Evolutionary conservation across 2,797 vertebrate species (phyloP), one percentile per base, ranked within the genome.

Genomic region (Hafferia zeledoni): DNA sequence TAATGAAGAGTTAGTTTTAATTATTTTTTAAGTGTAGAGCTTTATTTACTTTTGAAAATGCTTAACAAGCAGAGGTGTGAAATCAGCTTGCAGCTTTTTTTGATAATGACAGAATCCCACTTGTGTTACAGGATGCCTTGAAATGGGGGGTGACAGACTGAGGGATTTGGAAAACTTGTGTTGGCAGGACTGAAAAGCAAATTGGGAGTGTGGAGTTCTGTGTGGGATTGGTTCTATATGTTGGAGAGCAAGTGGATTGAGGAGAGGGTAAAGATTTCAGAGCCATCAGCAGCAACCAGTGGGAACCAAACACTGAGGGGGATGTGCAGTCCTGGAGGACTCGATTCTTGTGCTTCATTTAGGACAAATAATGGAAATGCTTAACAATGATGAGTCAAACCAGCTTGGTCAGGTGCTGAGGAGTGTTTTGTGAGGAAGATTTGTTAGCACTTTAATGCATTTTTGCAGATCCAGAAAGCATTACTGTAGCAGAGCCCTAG

Each of bases 21-120:
- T 94, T 95, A 88, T 93, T 93, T 95, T 87, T 86, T 47, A 78
- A 96, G 75, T 33, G 23, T 83, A 71, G 64, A 68, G 71, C 33
- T 95, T 88, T 90, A 93, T 95, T 90, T 94, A 55, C 60, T 87
- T 91, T 60, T 41, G 83, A 76, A 94, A 90, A 87, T 63, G 68
- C 71, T 96, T 94, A 87, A 88, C 78, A 70, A 90, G 87, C 70
- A 61, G 80, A 92, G 87, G 83, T 65, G 56, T 88, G 90, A 94
- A 91, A 91, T 85, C 84, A 74, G 68, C 60, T 88, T 94, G 86
- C 83, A 55, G 41, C 49, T 15, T 74, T 72, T 53, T 64, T 53
- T 30, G 4, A 6, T 78, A 61, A 67, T 47, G 69, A 41, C 70
- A 69, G 52, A 63, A 63, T 86, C 61, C 57, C 57, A 78, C 70